These are phyloP conservation scores for Hemiscyllium ocellatum DNA, from an alignment of 2,113 vertebrate species.

Conservation along the genomic window DNA sequence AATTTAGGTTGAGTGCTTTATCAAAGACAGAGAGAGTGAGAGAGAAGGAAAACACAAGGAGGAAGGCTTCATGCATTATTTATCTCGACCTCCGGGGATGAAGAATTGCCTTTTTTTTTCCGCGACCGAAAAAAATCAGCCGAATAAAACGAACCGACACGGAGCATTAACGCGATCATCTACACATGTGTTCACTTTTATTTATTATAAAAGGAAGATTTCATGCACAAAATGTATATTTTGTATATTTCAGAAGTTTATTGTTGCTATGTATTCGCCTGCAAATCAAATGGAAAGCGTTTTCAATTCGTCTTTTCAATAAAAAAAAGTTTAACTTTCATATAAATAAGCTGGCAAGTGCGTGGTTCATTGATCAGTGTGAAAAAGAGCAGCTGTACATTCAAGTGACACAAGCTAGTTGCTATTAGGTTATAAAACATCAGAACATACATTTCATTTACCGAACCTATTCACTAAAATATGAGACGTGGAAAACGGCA, in stretches of 20 bases:
- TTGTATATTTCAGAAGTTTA: constrained; percentile 77
- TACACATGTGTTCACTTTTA: constrained; percentile 65
- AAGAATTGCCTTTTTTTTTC: constrained; percentile 63
- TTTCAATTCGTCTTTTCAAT: constrained; percentile 20
- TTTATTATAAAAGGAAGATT: constrained; percentile 71
- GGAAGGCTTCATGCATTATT: constrained; percentile 67
- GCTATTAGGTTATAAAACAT: constrained; percentile 15
- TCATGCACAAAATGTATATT: constrained; percentile 69
- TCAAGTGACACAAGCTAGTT: not conserved
- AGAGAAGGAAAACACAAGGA: constrained; percentile 47
- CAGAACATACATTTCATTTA: constrained; percentile 19
- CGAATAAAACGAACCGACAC: constrained; percentile 60
- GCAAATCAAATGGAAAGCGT: constrained; percentile 48
- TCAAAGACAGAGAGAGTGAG: constrained; percentile 54
- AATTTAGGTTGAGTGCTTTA: constrained; percentile 65
- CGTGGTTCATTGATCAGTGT: constrained; percentile 25
- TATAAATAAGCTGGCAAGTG: constrained; percentile 36
- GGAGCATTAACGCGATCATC: constrained; percentile 57
- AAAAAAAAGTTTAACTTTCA: constrained; percentile 37
- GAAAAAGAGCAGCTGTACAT: constrained; percentile 33
- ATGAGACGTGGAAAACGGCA: not conserved
- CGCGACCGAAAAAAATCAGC: constrained; percentile 67
- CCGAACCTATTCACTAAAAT: not conserved
- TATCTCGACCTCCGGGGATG: constrained; percentile 62
- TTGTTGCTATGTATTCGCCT: constrained; percentile 70